Evolutionary conservation across 2,113 vertebrate genomes (phyloP), one percentile per base, ranked within the genome.

Genomic region (Columbina picui): DNA sequence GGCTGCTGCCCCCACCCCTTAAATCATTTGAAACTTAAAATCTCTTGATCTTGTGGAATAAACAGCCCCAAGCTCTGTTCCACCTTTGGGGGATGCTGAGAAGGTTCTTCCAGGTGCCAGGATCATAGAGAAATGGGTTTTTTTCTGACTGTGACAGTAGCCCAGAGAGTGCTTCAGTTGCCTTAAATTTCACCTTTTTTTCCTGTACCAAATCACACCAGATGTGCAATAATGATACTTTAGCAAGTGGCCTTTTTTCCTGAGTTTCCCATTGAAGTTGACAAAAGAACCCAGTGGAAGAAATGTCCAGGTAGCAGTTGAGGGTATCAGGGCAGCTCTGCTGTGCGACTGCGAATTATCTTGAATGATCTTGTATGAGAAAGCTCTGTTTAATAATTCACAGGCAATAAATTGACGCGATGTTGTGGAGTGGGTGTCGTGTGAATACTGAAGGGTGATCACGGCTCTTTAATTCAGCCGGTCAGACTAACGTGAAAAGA

Each of bases 1-100:
- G 53, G 11, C 70, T 78, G 30, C 23, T 45, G 27, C 6, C 10
- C 59, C 14, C 12, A 4, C 4, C 20, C 7, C 9, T 84, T 34
- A 55, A 55, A 14, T 77, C 56, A 81, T 30, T 23, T 80, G 43
- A 63, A 61, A 67, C 20, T 49, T 70, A 10, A 82, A 73, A 81
- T 89, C 19, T 75, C 43, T 45, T 49, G 41, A 0, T 78, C 6
- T 71, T 39, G 34, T n/a, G 86, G 57, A 75, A 27, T 45, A 71
- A 71, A 63, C 9, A 52, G 64, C 59, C 30, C 77, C 23, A 39
- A 47, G 17, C 26, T 84, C 8, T 2, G n/a, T 50, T 75, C 21
- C 36, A 53, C 0, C 29, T 76, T 60, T 0, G 0, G 23, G 32
- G 27, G 56, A 32, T 7, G 5, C 60, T 49, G 59, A 55, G 43